Percentiles rank a stretch among this genome's conserved stretches.
Conservation (phyloP, 2,113 vertebrate species). For the Pluvialis apricaria region DNA sequence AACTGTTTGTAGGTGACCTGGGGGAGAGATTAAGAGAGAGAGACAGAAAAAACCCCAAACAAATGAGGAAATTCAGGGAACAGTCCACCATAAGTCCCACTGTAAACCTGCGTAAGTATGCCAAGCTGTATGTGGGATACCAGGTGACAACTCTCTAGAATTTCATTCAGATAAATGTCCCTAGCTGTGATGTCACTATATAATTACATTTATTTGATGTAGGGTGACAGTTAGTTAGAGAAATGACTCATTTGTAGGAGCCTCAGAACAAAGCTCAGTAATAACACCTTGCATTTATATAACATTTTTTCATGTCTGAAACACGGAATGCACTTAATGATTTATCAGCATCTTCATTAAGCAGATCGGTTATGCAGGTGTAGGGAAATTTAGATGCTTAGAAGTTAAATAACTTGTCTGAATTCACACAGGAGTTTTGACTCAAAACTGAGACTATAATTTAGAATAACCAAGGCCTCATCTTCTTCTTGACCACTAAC, state of each 20-base stretch:
- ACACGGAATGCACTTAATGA: not conserved
- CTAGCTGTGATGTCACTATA: not conserved
- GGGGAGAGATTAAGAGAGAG: not conserved
- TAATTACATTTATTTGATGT: not conserved
- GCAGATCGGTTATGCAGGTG: not conserved
- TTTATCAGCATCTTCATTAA: not conserved
- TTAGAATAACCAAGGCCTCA: not conserved
- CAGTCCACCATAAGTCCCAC: not conserved
- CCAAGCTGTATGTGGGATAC: not conserved
- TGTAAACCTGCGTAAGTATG: not conserved
- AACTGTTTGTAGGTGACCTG: not conserved
- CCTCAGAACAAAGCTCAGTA: slow-evolving; percentile 2
- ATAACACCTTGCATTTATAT: not conserved
- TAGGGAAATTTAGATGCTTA: not conserved
- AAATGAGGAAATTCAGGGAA: not conserved
- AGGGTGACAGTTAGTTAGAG: not conserved
- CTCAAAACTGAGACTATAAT: not conserved
- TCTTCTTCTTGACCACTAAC: not conserved
- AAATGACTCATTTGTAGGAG: not conserved
- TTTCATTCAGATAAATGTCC: not conserved
- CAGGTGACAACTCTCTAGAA: not conserved
- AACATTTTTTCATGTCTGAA: not conserved
- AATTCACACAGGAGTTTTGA: not conserved
- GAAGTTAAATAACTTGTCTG: not conserved
- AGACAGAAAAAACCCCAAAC: not conserved